Evolutionary conservation across 92 coral and sea anemone species (phyloP), one percentile per base, ranked within the genome.

Genomic region (Zoanthus sansibaricus): DNA sequence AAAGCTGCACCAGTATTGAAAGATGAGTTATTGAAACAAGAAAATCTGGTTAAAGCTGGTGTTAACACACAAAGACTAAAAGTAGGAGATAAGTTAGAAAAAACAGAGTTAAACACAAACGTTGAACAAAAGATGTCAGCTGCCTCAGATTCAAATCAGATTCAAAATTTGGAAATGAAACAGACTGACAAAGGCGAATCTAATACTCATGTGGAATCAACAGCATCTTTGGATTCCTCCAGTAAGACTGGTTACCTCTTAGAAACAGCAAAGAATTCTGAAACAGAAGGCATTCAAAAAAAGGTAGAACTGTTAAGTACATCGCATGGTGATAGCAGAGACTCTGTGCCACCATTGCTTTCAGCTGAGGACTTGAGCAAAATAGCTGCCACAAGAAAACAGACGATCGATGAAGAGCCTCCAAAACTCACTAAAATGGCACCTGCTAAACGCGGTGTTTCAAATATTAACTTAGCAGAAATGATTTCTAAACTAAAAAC

Each of bases 281-380:
- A 64, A 20, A 45, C 20, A 46, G 61, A 31, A 47, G 45, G 18
- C 46, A 42, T 4, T 80, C 47, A 7, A 9, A 20, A 80, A 13
- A 67, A 67, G 14, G 75, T 11, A 3, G 71, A 62, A 13, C 12
- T 58, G 4, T 44, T 45, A 1, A 80, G 51, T 18, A 45, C 87
- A 12, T n/a, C 89, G 14, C 78, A 76, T 17, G 92, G 62, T 4
- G 88, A 55, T 10, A 44, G 75, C 3, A 83, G 72, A 51, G 99
- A 97, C 47, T 80, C 91, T 14, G 98, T 94, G 3, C 99, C 98
- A 0, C 87, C 96, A 1, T 79, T 97, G 11, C 88, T 97, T 49
- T 97, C 99, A 7, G 99, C 93, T 18, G 98, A 93, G 49, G 98
- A 95, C 82, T 84, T 97, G 58, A 92, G 95, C 31, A 90, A 91